These are phyloP conservation scores for Diadromus collaris DNA, from an alignment of 2,888 invertebrate genomes.

Conservation along the genomic window DNA sequence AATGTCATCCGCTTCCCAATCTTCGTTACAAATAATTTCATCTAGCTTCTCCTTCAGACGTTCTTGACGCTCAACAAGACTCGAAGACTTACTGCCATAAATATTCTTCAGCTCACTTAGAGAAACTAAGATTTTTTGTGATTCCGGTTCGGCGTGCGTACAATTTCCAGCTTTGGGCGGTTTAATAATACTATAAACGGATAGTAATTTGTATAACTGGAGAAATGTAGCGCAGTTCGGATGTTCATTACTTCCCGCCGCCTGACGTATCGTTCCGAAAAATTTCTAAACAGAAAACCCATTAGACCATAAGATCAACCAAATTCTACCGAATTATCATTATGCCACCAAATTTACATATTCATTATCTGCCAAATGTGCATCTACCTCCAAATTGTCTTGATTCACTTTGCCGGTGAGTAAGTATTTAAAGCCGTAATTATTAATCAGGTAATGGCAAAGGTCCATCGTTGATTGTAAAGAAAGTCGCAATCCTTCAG, in stretches of 20 bases:
- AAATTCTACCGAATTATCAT: no score
- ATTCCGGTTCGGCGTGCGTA: conserved; percentile 39
- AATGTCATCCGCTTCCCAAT: conserved; percentile 42
- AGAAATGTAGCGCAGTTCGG: conserved; percentile 58
- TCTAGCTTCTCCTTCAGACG: background rate
- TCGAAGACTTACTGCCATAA: conserved; percentile 28
- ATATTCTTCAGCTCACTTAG: conserved; percentile 51
- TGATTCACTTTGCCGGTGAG: conserved; percentile 55
- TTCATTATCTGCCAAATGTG: background rate
- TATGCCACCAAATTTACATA: no score
- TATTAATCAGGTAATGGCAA: conserved; percentile 50
- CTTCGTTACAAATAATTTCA: conserved; percentile 10
- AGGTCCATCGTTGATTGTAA: conserved; percentile 47
- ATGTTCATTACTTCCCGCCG: conserved; percentile 50
- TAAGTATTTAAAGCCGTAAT: conserved; percentile 36
- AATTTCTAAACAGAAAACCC: conserved; percentile 38
- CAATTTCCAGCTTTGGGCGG: conserved; percentile 61
- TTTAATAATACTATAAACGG: conserved; percentile 47
- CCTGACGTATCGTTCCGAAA: conserved; percentile 49
- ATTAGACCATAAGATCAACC: background rate
- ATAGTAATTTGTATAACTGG: conserved; percentile 60
- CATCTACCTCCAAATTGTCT: conserved; percentile 61
- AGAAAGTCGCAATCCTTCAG: conserved; percentile 23
- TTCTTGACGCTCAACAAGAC: background rate
- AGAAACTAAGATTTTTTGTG: conserved; percentile 24